Evolutionary conservation across 2,797 vertebrate genomes (phyloP).

Genomic region (Ambastaia sidthimunki): DNA sequence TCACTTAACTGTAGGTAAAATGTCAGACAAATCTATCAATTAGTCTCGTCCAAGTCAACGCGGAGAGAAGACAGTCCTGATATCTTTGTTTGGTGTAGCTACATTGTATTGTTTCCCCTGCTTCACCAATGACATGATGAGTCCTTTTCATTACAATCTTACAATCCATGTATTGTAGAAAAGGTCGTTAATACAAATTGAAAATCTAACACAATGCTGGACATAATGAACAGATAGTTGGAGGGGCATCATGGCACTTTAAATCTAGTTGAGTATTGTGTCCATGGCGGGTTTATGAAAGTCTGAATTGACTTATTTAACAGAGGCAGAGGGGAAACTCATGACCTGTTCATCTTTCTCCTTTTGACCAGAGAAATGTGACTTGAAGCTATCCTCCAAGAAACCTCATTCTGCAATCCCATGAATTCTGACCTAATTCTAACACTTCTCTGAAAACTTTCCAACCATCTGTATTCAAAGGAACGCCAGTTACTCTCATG

Average conservation of each 20-base stretch:
- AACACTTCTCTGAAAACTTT: conserved; percentile 32
- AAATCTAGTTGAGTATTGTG: conserved; percentile 1
- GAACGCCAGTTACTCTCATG: conserved; percentile 38
- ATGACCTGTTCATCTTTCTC: conserved; percentile 23
- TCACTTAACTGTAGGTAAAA: background rate
- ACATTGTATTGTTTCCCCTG: no score
- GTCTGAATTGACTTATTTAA: conserved; percentile 31
- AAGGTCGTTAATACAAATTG: background rate
- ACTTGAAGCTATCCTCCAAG: background rate
- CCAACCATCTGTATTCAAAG: conserved; percentile 26
- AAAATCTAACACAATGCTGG: background rate
- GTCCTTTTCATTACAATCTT: background rate
- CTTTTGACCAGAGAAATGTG: conserved; percentile 2
- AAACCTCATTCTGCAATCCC: conserved; percentile 7
- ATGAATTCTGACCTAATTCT: conserved; percentile 29
- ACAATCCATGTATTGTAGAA: background rate
- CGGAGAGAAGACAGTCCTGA: background rate
- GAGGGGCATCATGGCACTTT: background rate
- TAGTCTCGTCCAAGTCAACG: background rate
- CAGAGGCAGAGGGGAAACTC: conserved; percentile 18
- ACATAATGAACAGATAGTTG: background rate
- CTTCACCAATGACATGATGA: no score
- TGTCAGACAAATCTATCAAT: background rate
- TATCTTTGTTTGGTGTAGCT: background rate
- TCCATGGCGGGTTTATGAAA: conserved; percentile 16